Evolutionary conservation across 2,888 invertebrate genomes (phyloP).

Genomic region (Schizotus pectinicornis): DNA sequence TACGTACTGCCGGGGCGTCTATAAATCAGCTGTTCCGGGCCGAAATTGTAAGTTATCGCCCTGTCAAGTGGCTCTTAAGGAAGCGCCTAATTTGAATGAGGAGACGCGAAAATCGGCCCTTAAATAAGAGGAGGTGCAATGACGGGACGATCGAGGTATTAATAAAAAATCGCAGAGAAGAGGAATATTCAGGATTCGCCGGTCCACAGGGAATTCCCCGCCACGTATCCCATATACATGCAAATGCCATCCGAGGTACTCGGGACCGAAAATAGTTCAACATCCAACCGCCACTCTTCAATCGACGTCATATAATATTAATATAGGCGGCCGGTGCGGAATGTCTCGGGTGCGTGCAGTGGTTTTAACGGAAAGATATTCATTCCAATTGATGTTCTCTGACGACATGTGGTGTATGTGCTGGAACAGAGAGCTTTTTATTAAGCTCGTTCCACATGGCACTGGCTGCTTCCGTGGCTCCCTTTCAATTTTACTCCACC

Average conservation of each 20-base stretch:
- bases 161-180: neutral
- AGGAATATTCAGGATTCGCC: slow-evolving; percentile 32
- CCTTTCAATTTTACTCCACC: slow-evolving; percentile 6
- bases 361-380: slow-evolving; percentile 13
- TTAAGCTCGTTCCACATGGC: slow-evolving; percentile 17
- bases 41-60: too few relatives aligned
- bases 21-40: too few relatives aligned
- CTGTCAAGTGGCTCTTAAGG: too few relatives aligned
- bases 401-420: slow-evolving; percentile 13
- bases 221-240: slow-evolving; percentile 52
- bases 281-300: slow-evolving; percentile 27
- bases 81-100: too few relatives aligned
- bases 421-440: slow-evolving; percentile 17
- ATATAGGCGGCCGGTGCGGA: slow-evolving; percentile 17
- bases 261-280: slow-evolving; percentile 49
- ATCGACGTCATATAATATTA: slow-evolving; percentile 31
- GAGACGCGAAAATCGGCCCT: too few relatives aligned
- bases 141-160: too few relatives aligned
- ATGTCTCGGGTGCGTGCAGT: slow-evolving; percentile 7
- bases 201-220: slow-evolving; percentile 34
- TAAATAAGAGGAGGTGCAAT: too few relatives aligned
- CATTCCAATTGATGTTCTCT: slow-evolving; percentile 13
- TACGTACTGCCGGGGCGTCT: slow-evolving; percentile 2
- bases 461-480: neutral
- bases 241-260: slow-evolving; percentile 54